phyloP scores from a whole-genome alignment of 2,888 invertebrate genomes.

The Monochamus alternatus region DNA sequence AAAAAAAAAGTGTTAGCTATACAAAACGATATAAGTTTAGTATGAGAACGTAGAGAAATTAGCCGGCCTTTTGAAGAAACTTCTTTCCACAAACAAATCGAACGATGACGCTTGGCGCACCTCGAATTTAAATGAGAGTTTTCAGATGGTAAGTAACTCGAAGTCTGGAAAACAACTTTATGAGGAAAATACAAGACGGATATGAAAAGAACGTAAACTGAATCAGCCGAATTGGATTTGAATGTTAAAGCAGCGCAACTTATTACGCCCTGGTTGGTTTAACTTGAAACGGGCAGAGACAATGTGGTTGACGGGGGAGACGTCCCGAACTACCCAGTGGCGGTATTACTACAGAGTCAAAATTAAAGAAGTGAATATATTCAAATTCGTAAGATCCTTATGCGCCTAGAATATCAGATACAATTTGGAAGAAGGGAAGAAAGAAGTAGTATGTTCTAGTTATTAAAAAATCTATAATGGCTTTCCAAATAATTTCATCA shows the following conservation, averaged over 20 bases:
- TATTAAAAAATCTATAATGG: no score
- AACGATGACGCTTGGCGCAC: slow-evolving; percentile 9
- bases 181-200: slow-evolving; percentile 36
- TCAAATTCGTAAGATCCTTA: no score
- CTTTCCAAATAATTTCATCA: no score
- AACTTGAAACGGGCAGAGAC: slow-evolving; percentile 52
- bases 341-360: slow-evolving; percentile 58
- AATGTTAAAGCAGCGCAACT: slow-evolving; percentile 54
- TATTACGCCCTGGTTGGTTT: slow-evolving; percentile 55
- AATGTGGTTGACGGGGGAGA: slow-evolving; percentile 41
- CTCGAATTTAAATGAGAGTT: slow-evolving; percentile 24
- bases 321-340: not conserved
- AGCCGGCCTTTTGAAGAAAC: slow-evolving; percentile 11
- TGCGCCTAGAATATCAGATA: no score
- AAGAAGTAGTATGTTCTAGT: no score
- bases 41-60: slow-evolving; percentile 19
- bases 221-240: slow-evolving; percentile 56
- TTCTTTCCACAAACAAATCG: slow-evolving; percentile 18
- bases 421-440: no score
- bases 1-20: no score
- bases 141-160: slow-evolving; percentile 28
- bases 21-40: no score
- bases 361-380: not conserved
- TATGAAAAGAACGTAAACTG: slow-evolving; percentile 53
- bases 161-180: slow-evolving; percentile 31